A percentile compares a stretch with the other conserved stretches of the same genome.
phyloP scores from a whole-genome alignment of 2,888 invertebrate genomes.

The Eledone cirrhosa region DNA sequence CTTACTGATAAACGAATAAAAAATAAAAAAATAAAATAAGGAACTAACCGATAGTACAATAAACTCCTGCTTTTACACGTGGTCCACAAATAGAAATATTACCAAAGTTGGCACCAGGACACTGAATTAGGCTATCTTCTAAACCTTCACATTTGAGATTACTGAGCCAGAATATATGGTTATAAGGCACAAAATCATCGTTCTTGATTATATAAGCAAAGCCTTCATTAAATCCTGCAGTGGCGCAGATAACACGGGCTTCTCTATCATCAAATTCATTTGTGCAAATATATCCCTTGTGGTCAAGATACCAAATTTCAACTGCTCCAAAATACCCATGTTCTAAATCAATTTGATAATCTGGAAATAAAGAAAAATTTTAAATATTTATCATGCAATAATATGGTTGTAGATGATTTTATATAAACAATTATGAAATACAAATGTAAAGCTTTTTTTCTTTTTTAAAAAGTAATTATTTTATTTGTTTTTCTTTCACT shows the following conservation, averaged over 20 bases:
- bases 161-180: constrained; percentile 40
- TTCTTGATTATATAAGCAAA: constrained; percentile 39
- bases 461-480: no score
- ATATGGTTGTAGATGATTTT: no score
- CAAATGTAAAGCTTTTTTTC: no score
- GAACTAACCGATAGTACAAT: constrained; percentile 40
- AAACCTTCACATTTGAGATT: constrained; percentile 68
- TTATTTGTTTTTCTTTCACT: no score
- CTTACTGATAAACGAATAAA: no score
- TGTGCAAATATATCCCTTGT: constrained; percentile 49
- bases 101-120: constrained; percentile 40
- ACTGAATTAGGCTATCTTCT: constrained; percentile 43
- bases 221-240: constrained; percentile 48
- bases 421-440: no score
- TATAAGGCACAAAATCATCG: not conserved
- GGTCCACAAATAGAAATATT: constrained; percentile 39
- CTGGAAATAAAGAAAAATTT: constrained; percentile 31
- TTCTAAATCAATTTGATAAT: constrained; percentile 36
- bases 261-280: constrained; percentile 53
- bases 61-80: constrained; percentile 43
- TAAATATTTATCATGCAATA: no score
- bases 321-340: constrained; percentile 42
- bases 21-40: no score
- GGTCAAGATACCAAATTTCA: constrained; percentile 38
- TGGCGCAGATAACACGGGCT: constrained; percentile 51